A percentile compares a stretch with the other conserved stretches of the same genome.
Evolutionary conservation across 1,140 invertebrate genomes (phyloP).

Genomic region (Eciton burchellii): DNA sequence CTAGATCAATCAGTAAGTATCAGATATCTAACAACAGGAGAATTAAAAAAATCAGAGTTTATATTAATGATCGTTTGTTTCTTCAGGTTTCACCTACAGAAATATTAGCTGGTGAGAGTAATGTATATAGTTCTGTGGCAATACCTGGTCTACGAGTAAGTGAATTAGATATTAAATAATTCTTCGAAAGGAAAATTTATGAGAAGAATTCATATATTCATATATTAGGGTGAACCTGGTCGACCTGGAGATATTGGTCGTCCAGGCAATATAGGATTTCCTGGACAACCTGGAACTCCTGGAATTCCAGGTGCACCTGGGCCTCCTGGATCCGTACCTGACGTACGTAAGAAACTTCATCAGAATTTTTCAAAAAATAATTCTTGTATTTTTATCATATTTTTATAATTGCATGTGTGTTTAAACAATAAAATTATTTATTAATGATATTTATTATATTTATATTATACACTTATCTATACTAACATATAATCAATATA

Average conservation of each 20-base stretch:
- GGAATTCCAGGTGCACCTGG: conserved; percentile 90
- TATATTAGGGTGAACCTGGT: conserved; percentile 85
- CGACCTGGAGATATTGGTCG: conserved; percentile 87
- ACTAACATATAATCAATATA: not conserved
- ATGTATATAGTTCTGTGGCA: conserved; percentile 68
- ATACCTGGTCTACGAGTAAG: conserved; percentile 70
- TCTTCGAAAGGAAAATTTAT: not conserved
- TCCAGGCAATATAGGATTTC: conserved; percentile 87
- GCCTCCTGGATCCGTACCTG: conserved; percentile 90
- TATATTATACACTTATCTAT: not conserved
- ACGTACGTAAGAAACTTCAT: conserved; percentile 87
- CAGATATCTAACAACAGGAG: not conserved
- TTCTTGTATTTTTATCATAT: not conserved
- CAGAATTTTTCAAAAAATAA: conserved; percentile 1
- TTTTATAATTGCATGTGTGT: not conserved
- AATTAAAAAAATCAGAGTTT: not conserved
- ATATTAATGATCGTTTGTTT: not conserved
- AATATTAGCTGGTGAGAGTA: conserved; percentile 74
- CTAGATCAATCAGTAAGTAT: conserved; percentile 36
- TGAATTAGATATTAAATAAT: conserved; percentile 27
- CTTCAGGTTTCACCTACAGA: conserved; percentile 67
- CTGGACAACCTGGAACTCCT: conserved; percentile 88
- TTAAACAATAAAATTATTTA: not conserved
- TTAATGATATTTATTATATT: not conserved
- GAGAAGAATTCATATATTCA: not conserved